Base-by-base conservation (phyloP, 2,113 vertebrate genomes). In the Chaetodon trifascialis region DNA sequence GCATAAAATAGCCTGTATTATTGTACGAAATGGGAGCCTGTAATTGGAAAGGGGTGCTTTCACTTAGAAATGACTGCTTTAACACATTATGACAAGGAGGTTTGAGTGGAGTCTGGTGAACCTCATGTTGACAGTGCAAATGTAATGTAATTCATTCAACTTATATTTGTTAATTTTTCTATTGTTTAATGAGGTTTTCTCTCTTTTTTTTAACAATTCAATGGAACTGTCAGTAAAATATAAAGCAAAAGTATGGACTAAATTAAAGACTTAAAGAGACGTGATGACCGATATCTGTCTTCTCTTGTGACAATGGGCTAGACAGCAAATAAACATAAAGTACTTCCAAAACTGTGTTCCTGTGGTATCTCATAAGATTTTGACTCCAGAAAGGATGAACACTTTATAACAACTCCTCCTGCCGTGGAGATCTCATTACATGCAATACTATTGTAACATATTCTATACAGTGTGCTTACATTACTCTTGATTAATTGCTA, bases 401-500 rank as follows among this genome's bases (percentile, higher is more conserved):
- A 55, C 30, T 36, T n/a, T 4, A 54, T n/a, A 19, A 58, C 0
- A 10, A 21, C n/a, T 67, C 34, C 23, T 70, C 30, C 5, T 51
- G n/a, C 25, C n/a, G 9, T 42, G 49, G 12, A 71, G 49, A 42
- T 36, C 69, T 42, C 65, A 42, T 65, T 59, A n/a, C 38, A 66
- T 36, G 25, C 38, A 19, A 38, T 54, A 17, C 5, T 64, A 14
- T 12, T 12, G 19, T 67, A 46, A 12, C 11, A 46, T 40, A 40
- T 42, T 17, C 36, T 38, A 38, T n/a, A 55, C 12, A 25, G 55
- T 25, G 7, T 54, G 49, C 40, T 70, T 38, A 64, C 19, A 69
- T 68, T 30, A 67, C 70, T 34, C 4, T 60, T 86, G 65, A 86
- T 76, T 63, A 62, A 79, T 80, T 42, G 23, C 16, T 34, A 21